Base-by-base conservation (phyloP, 2,888 invertebrate genomes). In the Formica aserva region DNA sequence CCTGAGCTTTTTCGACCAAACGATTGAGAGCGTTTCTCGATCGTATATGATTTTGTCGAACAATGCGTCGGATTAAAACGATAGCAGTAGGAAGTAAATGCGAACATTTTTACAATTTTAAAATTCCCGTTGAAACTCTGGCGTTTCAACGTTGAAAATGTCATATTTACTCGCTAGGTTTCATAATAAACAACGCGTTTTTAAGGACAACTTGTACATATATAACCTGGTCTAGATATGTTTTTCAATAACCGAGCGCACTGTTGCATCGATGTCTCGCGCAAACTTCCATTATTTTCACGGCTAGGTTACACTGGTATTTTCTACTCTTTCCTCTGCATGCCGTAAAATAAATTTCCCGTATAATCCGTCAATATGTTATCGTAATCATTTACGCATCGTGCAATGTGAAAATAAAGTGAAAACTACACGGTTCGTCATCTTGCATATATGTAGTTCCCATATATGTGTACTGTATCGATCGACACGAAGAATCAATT, bases 401-500 rank as follows among this genome's bases (percentile, higher is more conserved):
- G 9, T 11, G n/a, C 18, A 22, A 32, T 15, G 13, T 13, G 60
- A 69, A 77, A 38, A 57, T 22, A 48, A 45, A 76, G 22, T 15
- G 32, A 55, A 76, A 66, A 41, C n/a, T 65, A 22, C n/a, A 45
- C 38, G 22, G 29, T 57, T 60, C 66, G 45, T 77, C 82, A 62
- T 69, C 60, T 77, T 67, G 48, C 62, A n/a, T 29, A 62, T 22
- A 22, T 22, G 22, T 18, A 60, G 26, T 41, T 78, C 18, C 67
- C 62, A 26, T 52, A 41, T 29, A 41, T 48, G 8, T 45, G 48
- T 67, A n/a, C 48, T n/a, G 8, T 60, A 55, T 69, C 69, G 80
- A 78, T 62, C 69, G 60, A 35, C 35, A n/a, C 38, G 48, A 67
- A 55, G 35, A 29, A 62, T 78, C 52, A 69, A 78, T 69, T 78